These are phyloP conservation scores for Amphibalanus amphitrite DNA, from an alignment of 1,140 invertebrate genomes.

Conservation along the genomic window DNA sequence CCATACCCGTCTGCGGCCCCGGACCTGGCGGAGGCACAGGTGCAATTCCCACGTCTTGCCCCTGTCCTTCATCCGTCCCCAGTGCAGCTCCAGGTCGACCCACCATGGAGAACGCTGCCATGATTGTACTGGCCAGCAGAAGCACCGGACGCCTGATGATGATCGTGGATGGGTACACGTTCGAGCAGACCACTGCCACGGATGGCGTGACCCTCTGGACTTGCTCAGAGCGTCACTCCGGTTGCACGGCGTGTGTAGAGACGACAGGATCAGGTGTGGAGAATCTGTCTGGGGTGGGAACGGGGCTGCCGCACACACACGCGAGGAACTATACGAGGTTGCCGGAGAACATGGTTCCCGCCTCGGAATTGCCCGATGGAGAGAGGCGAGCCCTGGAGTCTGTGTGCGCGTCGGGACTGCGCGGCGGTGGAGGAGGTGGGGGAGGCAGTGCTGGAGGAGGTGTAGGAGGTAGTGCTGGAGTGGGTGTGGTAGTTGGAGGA, in stretches of 20 bases:
- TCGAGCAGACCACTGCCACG: neutral
- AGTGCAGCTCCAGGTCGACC: neutral
- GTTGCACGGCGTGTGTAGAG: neutral
- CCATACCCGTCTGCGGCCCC: conserved; percentile 9
- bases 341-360: neutral
- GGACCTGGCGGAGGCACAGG: too few relatives aligned
- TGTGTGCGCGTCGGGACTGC: neutral
- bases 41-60: too few relatives aligned
- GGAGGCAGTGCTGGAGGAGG: too few relatives aligned
- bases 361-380: neutral
- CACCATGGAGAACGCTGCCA: neutral
- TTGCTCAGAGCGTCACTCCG: neutral
- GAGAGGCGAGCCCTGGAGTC: neutral
- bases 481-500: too few relatives aligned
- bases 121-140: neutral
- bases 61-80: too few relatives aligned
- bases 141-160: neutral
- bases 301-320: neutral
- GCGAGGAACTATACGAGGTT: neutral
- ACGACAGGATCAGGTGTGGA: neutral
- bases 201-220: neutral
- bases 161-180: neutral
- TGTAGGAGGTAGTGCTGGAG: too few relatives aligned
- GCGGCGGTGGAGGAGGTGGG: too few relatives aligned
- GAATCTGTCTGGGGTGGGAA: neutral